phyloP scores from a whole-genome alignment of 1,140 invertebrate genomes.

The Aphidius ervi region DNA sequence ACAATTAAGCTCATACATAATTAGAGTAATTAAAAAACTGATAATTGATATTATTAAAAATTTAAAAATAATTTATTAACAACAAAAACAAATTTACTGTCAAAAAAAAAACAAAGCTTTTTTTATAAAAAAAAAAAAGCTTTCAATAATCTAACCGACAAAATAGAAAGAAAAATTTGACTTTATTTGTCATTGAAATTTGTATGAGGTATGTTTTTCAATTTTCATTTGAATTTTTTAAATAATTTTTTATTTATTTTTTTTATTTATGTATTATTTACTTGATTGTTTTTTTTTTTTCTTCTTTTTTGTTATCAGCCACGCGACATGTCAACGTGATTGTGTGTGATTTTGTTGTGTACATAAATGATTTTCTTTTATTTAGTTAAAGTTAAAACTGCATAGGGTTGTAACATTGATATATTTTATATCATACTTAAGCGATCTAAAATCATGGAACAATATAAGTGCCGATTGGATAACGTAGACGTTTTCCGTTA shows the following conservation, averaged over 20 bases:
- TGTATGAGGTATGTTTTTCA: conserved; percentile 18
- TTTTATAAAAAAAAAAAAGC: too few relatives aligned
- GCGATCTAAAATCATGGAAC: conserved; percentile 51
- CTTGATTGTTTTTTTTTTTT: too few relatives aligned
- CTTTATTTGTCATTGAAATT: conserved; percentile 49
- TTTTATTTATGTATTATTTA: too few relatives aligned
- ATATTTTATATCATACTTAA: conserved; percentile 17
- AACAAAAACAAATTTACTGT: too few relatives aligned
- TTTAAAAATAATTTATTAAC: too few relatives aligned
- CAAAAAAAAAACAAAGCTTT: too few relatives aligned
- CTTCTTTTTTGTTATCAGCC: conserved; percentile 22
- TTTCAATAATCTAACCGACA: conserved; percentile 19
- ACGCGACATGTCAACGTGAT: conserved; percentile 27
- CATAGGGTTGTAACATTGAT: conserved; percentile 6
- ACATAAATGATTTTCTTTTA: conserved; percentile 6
- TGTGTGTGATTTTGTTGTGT: conserved; percentile 17
- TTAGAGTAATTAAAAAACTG: too few relatives aligned
- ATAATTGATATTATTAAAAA: too few relatives aligned
- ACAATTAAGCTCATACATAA: too few relatives aligned
- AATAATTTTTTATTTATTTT: too few relatives aligned
- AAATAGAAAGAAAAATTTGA: conserved; percentile 34
- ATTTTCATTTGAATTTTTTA: too few relatives aligned
- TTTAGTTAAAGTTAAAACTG: conserved; percentile 1
- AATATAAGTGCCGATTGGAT: conserved; percentile 53
- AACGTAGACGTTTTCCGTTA: conserved; percentile 43